Evolutionary conservation across 2,113 vertebrate genomes (phyloP).

Genomic region (Oceanites oceanicus): DNA sequence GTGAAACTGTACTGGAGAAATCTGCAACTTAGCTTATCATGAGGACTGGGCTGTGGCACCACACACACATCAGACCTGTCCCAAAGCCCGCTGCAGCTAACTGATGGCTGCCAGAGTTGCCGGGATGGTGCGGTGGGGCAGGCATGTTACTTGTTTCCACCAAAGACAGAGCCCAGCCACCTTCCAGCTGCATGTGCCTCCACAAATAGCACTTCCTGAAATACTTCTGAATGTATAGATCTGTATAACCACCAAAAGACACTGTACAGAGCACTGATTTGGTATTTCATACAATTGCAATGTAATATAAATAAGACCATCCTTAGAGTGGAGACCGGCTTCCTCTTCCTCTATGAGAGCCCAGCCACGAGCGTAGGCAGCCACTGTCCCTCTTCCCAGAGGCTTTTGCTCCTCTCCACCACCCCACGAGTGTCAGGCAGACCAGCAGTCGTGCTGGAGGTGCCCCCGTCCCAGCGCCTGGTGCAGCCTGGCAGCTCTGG

Average conservation of each 20-base stretch:
- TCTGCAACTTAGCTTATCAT: not conserved
- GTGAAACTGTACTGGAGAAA: not conserved
- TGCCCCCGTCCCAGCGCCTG: fast-evolving
- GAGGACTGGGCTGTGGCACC: not conserved
- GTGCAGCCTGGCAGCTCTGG: not conserved
- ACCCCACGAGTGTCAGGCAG: fast-evolving
- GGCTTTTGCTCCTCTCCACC: not conserved
- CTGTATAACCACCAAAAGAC: not conserved
- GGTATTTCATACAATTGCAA: not conserved
- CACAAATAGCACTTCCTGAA: not conserved
- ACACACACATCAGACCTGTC: not conserved
- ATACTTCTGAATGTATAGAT: not conserved
- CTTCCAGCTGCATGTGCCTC: not conserved
- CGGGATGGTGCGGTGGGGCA: not conserved
- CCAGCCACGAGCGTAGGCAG: not conserved
- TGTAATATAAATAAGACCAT: not conserved
- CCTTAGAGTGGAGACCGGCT: not conserved
- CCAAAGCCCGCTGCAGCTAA: not conserved
- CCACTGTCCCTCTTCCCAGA: not conserved
- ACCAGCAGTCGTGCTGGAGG: not conserved
- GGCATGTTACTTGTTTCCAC: not conserved
- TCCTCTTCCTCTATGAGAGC: not conserved
- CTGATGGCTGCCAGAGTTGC: fast-evolving
- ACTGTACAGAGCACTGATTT: not conserved
- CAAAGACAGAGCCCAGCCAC: not conserved